Evolutionary conservation across 2,797 vertebrate genomes (phyloP), one percentile per base, ranked within the genome.

Genomic region (Leptodactylus fallax): DNA sequence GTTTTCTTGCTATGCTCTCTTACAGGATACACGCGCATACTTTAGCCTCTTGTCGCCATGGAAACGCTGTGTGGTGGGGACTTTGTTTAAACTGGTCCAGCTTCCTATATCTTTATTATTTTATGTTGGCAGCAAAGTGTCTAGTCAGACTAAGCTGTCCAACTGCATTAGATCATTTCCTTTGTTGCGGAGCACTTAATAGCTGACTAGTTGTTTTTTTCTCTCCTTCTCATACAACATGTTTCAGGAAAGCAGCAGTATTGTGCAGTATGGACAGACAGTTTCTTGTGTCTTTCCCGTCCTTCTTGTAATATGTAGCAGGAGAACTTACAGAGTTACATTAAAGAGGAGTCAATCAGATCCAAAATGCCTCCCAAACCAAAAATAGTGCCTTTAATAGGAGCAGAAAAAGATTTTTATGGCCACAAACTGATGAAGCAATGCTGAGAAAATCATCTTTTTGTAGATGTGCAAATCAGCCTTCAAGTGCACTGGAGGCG

Each of bases 161-260:
- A 85, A 56, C 80, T 81, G 71, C 90, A 92, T 91, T 82, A 92
- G 89, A 86, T 91, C 89, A 92, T 90, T 92, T 92, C 91, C 90
- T 91, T 91, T 90, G 85, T 90, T 91, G 65, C 76, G 14, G 88
- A 82, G 90, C 86, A 76, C 79, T 83, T 91, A 90, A 90, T 90
- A 90, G 90, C 90, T 87, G 90, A 91, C 88, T 85, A 74, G 88
- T 56, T 88, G 67, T 56, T 81, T 91, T 91, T 91, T 77, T 4
- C 4, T 1, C 36, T 45, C 49, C 86, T 90, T 65, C 90, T 86
- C 53, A 85, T 87, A 86, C 76, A 77, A 79, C 85, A 81, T 90
- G 83, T 88, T 90, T 90, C 80, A 87, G 87, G 87, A 89, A 87
- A 86, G 87, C 89, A 79, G 58, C 87, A 69, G 71, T 49, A 21